Base-by-base conservation (phyloP, 2,888 invertebrate species). In the Phengaris arion region DNA sequence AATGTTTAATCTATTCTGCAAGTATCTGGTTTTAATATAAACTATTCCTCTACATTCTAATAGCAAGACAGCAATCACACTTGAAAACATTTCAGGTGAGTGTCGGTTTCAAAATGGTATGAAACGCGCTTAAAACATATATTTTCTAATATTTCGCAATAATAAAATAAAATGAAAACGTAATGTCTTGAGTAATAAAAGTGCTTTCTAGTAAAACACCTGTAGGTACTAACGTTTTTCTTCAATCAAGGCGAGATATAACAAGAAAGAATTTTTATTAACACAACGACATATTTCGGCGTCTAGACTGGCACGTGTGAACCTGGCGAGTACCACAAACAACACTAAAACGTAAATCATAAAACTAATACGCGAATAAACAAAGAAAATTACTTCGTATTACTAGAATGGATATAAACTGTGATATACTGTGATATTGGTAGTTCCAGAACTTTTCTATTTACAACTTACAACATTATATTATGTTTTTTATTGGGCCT, bases 301-400 rank as follows among this genome's bases (percentile, higher is more conserved):
- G 93, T 92, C 92, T 93, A 93, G 93, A 92, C 92, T 84, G 85
- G 85, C 89, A 85, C 87, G 90, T 90, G 90, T 89, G 89, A 88
- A 92, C 68, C 46, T 89, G 89, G 89, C 92, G 89, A 90, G 88
- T 86, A 87, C 84, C 85, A 86, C 91, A 90, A 92, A 91, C 92
- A 93, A 92, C 92, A 87, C 85, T 89, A 90, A 90, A 92, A 88
- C 87, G 90, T 85, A 84, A 84, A 81, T 81, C 85, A 85, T 92
- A 91, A 92, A 92, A 92, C 89, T 92, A 92, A 93, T 90, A 89
- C 89, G 85, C 81, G 83, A 84, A 70, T 51, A 70, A 51, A 70
- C 70, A 70, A 70, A 70, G 70, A 51, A 70, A 88, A 89, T 89
- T 88, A 91, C 88, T 86, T 78, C 80, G 87, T 89, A 90, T 90